A percentile compares a stretch with the other conserved stretches of the same genome.
Evolutionary conservation across 2,888 invertebrate species (phyloP).

Genomic region (Myopa testacea): DNA sequence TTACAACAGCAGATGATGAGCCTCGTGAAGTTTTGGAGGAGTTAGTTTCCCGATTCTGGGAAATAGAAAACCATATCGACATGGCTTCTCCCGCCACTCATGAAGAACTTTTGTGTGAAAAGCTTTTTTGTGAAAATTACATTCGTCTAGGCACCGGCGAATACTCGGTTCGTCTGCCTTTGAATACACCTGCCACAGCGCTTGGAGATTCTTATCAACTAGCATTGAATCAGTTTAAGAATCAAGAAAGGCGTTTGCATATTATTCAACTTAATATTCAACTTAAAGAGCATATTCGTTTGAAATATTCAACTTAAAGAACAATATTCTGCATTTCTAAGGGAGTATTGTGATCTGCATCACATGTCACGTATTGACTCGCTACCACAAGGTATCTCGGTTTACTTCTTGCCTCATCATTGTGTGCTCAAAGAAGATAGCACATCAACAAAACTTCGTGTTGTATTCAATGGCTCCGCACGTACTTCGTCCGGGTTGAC

Average conservation of each 20-base stretch:
- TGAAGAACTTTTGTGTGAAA: conserved; percentile 40
- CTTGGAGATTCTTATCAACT: conserved; percentile 30
- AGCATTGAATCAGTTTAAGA: conserved; percentile 28
- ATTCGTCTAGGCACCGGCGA: conserved; percentile 36
- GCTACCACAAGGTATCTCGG: background rate
- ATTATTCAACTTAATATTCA: background rate
- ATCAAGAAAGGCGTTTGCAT: background rate
- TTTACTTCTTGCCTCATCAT: conserved; percentile 22
- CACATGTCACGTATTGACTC: conserved; percentile 1
- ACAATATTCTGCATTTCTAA: conserved; percentile 16
- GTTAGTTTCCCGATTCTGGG: conserved; percentile 37
- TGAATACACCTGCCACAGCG: background rate
- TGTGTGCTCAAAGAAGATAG: conserved; percentile 27
- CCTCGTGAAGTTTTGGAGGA: background rate
- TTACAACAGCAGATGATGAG: background rate
- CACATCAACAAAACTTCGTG: conserved; percentile 37
- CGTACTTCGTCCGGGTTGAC: conserved; percentile 1
- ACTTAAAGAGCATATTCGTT: background rate
- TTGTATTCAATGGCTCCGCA: conserved; percentile 34
- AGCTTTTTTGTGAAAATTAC: conserved; percentile 40
- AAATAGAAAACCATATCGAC: conserved; percentile 27
- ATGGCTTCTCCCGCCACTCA: conserved; percentile 6
- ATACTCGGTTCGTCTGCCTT: conserved; percentile 42
- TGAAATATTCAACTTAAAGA: no score
- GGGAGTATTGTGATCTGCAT: background rate